These are phyloP conservation scores for Schizotus pectinicornis DNA, from an alignment of 2,888 invertebrate species.

Conservation along the genomic window DNA sequence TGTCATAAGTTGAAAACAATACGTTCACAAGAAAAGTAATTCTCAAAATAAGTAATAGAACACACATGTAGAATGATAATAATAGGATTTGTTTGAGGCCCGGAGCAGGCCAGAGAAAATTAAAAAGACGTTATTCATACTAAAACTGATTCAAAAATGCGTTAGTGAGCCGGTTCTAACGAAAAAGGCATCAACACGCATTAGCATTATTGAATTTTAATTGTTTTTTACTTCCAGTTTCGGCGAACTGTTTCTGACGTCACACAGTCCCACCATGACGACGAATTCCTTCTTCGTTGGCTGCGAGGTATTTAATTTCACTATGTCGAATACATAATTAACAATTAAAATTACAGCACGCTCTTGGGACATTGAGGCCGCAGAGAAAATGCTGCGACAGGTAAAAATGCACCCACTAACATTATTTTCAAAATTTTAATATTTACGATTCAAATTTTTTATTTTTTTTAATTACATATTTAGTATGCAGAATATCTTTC, in stretches of 20 bases:
- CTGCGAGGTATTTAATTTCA: constrained; percentile 68
- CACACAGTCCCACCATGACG: constrained; percentile 75
- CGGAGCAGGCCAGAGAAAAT: too few species aligned
- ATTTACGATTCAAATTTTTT: too few species aligned
- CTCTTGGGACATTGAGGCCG: constrained; percentile 84
- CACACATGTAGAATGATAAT: too few species aligned
- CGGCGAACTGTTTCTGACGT: constrained; percentile 72
- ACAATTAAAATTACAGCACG: constrained; percentile 71
- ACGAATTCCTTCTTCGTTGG: constrained; percentile 81
- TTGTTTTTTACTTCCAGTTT: constrained; percentile 63
- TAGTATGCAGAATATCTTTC: neutral
- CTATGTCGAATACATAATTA: neutral
- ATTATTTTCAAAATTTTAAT: too few species aligned
- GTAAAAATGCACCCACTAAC: constrained; percentile 60
- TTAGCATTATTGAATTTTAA: neutral
- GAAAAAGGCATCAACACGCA: neutral
- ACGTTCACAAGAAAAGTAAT: too few species aligned
- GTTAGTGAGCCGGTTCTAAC: neutral
- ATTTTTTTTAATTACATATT: too few species aligned
- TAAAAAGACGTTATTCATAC: too few species aligned
- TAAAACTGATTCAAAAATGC: neutral
- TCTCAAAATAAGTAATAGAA: too few species aligned
- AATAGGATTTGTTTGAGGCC: too few species aligned
- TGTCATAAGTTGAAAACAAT: neutral
- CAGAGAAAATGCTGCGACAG: constrained; percentile 89